Conservation (phyloP, 1,140 invertebrate genomes). For the Penaeus indicus region DNA sequence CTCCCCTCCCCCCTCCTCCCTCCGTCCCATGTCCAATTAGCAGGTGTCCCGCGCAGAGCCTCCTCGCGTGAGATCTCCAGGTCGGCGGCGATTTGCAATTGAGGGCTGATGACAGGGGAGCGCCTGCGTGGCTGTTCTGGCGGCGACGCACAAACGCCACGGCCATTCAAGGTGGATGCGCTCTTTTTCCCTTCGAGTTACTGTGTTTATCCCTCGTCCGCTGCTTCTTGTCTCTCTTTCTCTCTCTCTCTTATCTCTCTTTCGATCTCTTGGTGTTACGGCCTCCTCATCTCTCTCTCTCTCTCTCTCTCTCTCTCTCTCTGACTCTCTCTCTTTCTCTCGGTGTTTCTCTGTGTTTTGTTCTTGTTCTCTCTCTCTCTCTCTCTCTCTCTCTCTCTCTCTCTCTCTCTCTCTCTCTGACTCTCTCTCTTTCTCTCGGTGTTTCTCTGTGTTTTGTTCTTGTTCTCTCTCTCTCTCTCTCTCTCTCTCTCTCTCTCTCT, state of each 20-base stretch:
- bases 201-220: not conserved
- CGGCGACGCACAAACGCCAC: too few species aligned
- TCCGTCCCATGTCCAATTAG: too few species aligned
- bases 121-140: too few species aligned
- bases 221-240: not conserved
- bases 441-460: not conserved
- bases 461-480: not conserved
- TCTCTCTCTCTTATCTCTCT: not conserved
- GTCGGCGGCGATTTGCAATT: too few species aligned
- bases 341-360: too few species aligned
- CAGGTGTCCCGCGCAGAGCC: too few species aligned
- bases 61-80: too few species aligned
- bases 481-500: slow-evolving; percentile 20
- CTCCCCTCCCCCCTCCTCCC: too few species aligned
- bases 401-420: not conserved
- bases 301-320: slow-evolving; percentile 16
- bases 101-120: too few species aligned
- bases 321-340: slow-evolving; percentile 2
- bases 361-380: not conserved
- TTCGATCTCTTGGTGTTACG: not conserved
- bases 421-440: not conserved
- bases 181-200: not conserved
- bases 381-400: not conserved
- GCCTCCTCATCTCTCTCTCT: not conserved
- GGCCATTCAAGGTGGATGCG: too few species aligned